Evolutionary conservation across 2,888 invertebrate genomes (phyloP).

Genomic region (Diaperis boleti): DNA sequence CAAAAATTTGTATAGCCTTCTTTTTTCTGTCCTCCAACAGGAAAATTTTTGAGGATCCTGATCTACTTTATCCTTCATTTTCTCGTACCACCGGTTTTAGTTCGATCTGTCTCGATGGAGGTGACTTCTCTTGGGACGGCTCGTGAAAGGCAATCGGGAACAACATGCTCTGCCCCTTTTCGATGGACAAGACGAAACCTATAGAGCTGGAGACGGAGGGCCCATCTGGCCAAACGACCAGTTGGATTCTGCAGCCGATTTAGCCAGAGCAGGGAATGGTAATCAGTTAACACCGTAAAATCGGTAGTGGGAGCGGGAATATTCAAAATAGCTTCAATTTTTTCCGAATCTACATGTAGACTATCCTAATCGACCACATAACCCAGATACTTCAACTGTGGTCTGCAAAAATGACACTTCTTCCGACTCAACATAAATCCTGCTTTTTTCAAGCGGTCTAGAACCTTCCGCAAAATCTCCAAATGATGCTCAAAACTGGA

Average conservation of each 20-base stretch:
- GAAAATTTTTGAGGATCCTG: not conserved
- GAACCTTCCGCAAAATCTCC: slow-evolving; percentile 37
- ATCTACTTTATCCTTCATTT: not conserved
- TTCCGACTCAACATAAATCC: slow-evolving; percentile 47
- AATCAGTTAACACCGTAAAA: not conserved
- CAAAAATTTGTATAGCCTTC: not conserved
- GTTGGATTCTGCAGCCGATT: not conserved
- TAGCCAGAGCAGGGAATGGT: not conserved
- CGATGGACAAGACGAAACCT: not conserved
- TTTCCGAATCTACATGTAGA: not conserved
- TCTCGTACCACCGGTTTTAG: not conserved
- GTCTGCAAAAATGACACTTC: not conserved
- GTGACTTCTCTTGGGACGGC: too few relatives aligned
- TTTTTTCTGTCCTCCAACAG: not conserved
- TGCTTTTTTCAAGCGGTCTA: slow-evolving; percentile 37
- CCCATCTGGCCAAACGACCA: not conserved
- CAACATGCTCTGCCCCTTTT: not conserved
- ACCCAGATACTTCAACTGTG: not conserved
- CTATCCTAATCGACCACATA: not conserved
- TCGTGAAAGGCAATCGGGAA: not conserved
- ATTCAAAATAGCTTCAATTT: not conserved
- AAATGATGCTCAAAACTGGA: slow-evolving; percentile 47
- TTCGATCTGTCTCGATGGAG: too few relatives aligned
- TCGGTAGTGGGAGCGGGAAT: not conserved
- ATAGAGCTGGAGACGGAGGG: not conserved